Percentiles rank a stretch among this genome's conserved stretches.
Conservation (phyloP, 2,113 vertebrate genomes). For the Poecilia latipinna region DNA sequence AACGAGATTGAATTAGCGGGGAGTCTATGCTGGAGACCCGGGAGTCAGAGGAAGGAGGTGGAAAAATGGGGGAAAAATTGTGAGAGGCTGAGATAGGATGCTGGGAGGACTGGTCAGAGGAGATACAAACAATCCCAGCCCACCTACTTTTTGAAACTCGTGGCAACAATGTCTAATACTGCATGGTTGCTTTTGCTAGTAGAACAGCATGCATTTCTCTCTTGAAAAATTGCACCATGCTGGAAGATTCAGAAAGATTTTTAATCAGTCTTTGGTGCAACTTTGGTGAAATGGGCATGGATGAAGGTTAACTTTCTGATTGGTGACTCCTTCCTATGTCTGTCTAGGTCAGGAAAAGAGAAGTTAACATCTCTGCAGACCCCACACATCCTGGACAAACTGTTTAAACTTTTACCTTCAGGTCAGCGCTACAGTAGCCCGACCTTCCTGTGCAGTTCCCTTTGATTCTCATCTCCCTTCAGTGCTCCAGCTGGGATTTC, state of each 20-base stretch:
- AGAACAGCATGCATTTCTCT: not conserved
- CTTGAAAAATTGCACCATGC: not conserved
- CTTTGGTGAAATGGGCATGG: not conserved
- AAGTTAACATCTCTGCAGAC: too few species aligned
- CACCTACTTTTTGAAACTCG: not conserved
- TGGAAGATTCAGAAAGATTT: too few species aligned
- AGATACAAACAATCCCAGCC: not conserved
- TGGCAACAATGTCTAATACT: not conserved
- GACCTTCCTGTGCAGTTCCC: too few species aligned
- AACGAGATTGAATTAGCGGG: slow-evolving; percentile 73
- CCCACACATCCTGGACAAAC: too few species aligned
- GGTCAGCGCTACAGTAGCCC: too few species aligned
- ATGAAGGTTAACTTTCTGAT: not conserved
- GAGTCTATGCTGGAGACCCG: slow-evolving; percentile 57
- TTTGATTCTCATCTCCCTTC: too few species aligned
- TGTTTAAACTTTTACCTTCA: too few species aligned
- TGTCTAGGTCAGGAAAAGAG: too few species aligned
- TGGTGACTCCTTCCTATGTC: not conserved
- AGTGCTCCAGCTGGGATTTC: too few species aligned
- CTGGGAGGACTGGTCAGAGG: not conserved
- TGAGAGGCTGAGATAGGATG: not conserved
- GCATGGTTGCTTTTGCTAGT: not conserved
- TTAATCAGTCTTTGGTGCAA: too few species aligned
- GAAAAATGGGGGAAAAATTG: slow-evolving; percentile 1
- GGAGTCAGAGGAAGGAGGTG: slow-evolving; percentile 14